These are phyloP conservation scores for Dyspetes luteomarginatus DNA, from an alignment of 2,888 invertebrate genomes.

Conservation along the genomic window DNA sequence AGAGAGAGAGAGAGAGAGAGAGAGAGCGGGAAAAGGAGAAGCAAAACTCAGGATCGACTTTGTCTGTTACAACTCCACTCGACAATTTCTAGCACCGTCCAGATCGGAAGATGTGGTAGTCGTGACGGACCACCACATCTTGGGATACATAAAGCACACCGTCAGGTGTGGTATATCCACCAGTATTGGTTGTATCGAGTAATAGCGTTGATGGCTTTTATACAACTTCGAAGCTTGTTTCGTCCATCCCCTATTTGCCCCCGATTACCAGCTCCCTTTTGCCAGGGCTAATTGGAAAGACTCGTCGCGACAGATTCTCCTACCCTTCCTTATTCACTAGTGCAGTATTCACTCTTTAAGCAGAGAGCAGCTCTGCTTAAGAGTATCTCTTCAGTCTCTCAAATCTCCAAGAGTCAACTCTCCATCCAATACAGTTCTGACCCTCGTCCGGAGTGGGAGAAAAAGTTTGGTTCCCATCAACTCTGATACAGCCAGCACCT, in stretches of 20 bases:
- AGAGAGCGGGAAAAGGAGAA: neutral
- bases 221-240: slow-evolving; percentile 24
- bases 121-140: too few species aligned
- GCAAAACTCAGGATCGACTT: slow-evolving; percentile 31
- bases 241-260: slow-evolving; percentile 61
- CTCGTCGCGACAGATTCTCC: slow-evolving; percentile 70
- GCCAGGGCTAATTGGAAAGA: slow-evolving; percentile 73
- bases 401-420: slow-evolving; percentile 24
- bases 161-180: slow-evolving; percentile 1
- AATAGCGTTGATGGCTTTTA: slow-evolving; percentile 14
- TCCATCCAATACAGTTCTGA: slow-evolving; percentile 20
- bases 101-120: slow-evolving; percentile 22
- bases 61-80: slow-evolving; percentile 38
- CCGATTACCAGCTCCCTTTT: slow-evolving; percentile 65
- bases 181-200: slow-evolving; percentile 14
- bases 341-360: neutral
- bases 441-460: slow-evolving; percentile 50
- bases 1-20: neutral
- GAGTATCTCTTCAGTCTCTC: slow-evolving; percentile 15
- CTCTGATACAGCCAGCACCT: slow-evolving; percentile 12
- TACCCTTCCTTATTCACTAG: neutral
- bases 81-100: slow-evolving; percentile 30
- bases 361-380: slow-evolving; percentile 20
- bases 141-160: too few species aligned
- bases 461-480: slow-evolving; percentile 69